Evolutionary conservation across 2,888 invertebrate species (phyloP).

Genomic region (Pristionchus mayeri): DNA sequence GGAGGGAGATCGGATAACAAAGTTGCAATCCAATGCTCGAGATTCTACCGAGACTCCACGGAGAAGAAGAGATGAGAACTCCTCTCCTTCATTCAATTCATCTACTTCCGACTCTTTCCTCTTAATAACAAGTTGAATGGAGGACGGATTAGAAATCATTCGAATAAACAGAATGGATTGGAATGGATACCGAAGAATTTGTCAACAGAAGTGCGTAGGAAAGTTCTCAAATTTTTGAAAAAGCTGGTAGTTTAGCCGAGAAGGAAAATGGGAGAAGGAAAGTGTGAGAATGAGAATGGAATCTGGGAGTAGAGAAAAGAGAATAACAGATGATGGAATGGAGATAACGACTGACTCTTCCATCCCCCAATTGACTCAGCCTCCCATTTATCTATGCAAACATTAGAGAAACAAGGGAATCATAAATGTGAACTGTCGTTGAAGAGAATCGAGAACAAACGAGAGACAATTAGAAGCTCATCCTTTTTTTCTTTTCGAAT

Average conservation of each 20-base stretch:
- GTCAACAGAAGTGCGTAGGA: not conserved
- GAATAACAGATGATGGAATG: not conserved
- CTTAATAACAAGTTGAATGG: not conserved
- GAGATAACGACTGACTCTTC: not conserved
- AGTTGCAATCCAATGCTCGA: not conserved
- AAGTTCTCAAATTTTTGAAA: constrained; percentile 18
- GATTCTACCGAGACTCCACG: not conserved
- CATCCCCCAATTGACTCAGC: no score
- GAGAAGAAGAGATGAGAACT: not conserved
- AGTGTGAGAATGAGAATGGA: no score
- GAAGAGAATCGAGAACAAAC: no score
- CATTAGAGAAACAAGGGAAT: no score
- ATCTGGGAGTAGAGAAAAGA: no score
- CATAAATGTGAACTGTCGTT: no score
- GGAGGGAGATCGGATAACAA: not conserved
- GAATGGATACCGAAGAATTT: not conserved
- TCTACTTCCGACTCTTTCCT: constrained; percentile 10
- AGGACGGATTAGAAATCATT: not conserved
- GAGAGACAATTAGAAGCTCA: no score
- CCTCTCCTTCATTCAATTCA: not conserved
- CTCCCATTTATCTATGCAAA: no score
- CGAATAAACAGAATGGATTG: not conserved
- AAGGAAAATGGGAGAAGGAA: not conserved
- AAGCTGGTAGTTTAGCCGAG: not conserved
- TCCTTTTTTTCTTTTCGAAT: no score